Evolutionary conservation across 2,113 vertebrate genomes (phyloP), one percentile per base, ranked within the genome.

Genomic region (Benthochromis sp.): DNA sequence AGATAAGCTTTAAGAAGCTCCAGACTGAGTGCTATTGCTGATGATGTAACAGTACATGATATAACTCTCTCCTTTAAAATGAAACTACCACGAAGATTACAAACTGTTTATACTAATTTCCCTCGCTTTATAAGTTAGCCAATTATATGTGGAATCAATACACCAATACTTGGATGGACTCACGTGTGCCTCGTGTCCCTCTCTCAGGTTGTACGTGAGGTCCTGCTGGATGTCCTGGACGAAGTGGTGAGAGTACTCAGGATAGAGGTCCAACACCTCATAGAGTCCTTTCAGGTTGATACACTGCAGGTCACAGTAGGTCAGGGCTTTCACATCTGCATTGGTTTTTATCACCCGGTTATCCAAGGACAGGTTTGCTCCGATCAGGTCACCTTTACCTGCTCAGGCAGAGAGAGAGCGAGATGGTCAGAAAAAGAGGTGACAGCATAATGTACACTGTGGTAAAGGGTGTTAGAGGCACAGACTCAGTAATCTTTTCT

Each of bases 311-410:
- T 99, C 98, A 88, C 98, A 99, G 95, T 99, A 99, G 2, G 98
- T 99, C 88, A 99, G 94, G 50, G 98, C 98, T 95, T 99, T 99
- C 88, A 99, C 98, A 19, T 99, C 98, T 2, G 98, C 98, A 0
- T 99, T 99, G 87, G 98, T 99, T 95, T 99, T 99, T 92, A 99
- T 98, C 73, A 98, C 98, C 94, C 98, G 96, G 92, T 99, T 97
- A 83, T 97, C 97, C 92, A 97, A 96, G 84, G 98, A 97, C 79
- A 99, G 94, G 90, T 98, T 98, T 10, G 98, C 98, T 86, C 98
- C 98, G 86, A 99, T 99, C 94, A 99, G 96, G 93, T 99, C 98
- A 19, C 98, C 98, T 96, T 99, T 99, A 88, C 98, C 98, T 99
- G 94, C 86, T 95, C 85, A 84, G 69, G 82, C 40, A 45, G 31